These are phyloP conservation scores for Plodia interpunctella DNA, from an alignment of 1,140 invertebrate species.

Conservation along the genomic window DNA sequence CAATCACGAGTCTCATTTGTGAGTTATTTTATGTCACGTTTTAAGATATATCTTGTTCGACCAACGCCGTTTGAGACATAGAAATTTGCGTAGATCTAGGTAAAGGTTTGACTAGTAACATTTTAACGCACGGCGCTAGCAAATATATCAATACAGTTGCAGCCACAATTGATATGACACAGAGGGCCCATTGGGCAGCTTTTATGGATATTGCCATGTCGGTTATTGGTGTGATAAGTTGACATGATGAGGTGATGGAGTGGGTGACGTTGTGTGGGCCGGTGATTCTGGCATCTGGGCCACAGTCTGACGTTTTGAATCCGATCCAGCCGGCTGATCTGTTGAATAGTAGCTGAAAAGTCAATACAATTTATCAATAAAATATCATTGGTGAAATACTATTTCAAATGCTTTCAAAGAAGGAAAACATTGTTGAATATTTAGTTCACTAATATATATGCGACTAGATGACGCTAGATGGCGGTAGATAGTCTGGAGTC, in stretches of 20 bases:
- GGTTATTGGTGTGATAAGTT: constrained; percentile 32
- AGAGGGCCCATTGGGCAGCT: constrained; percentile 60
- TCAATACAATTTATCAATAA: too few species aligned
- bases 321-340: constrained; percentile 59
- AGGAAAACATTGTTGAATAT: too few species aligned
- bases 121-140: constrained; percentile 54
- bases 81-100: constrained; percentile 53
- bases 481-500: too few species aligned
- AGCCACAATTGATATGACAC: constrained; percentile 51
- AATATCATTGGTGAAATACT: too few species aligned
- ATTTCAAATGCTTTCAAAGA: too few species aligned
- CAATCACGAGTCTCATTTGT: too few species aligned
- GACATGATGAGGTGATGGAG: constrained; percentile 36
- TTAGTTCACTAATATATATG: too few species aligned
- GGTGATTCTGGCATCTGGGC: constrained; percentile 36
- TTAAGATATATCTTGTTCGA: constrained; percentile 42
- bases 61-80: constrained; percentile 52
- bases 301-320: constrained; percentile 51
- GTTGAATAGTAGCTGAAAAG: constrained; percentile 62
- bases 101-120: constrained; percentile 38
- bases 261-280: constrained; percentile 46
- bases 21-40: neutral
- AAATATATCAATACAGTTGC: constrained; percentile 49
- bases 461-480: too few species aligned
- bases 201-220: constrained; percentile 55